phyloP scores from a whole-genome alignment of 2,797 vertebrate genomes.

The Erethizon dorsatum region DNA sequence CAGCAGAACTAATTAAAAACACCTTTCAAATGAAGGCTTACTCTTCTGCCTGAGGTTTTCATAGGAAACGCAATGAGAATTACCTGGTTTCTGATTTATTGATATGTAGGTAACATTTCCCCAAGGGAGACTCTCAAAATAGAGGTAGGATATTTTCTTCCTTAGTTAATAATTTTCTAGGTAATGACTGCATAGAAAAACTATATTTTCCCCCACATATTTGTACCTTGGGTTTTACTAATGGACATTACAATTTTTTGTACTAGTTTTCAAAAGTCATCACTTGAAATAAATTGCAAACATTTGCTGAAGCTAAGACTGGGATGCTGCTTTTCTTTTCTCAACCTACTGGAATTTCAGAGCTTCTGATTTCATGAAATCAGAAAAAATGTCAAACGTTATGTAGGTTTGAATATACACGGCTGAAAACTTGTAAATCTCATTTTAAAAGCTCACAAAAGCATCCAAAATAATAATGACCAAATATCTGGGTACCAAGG shows the following conservation, averaged over 20 bases:
- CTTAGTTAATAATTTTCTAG: conserved; percentile 69
- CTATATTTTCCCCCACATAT: background rate
- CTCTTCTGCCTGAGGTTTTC: conserved; percentile 36
- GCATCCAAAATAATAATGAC: conserved; percentile 12
- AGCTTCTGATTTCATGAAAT: conserved; percentile 70
- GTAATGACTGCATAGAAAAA: background rate
- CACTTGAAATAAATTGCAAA: conserved; percentile 70
- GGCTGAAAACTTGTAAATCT: conserved; percentile 57
- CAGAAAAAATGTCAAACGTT: conserved; percentile 54
- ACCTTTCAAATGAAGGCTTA: conserved; percentile 9
- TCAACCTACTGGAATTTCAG: background rate
- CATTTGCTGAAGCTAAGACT: conserved; percentile 68
- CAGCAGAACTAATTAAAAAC: conserved; percentile 66
- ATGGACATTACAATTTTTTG: conserved; percentile 47
- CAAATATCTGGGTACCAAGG: background rate
- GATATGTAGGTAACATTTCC: background rate
- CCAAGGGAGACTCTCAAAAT: conserved; percentile 7
- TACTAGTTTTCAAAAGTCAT: background rate
- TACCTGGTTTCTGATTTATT: conserved; percentile 31
- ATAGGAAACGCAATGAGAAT: conserved; percentile 36
- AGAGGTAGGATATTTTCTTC: background rate
- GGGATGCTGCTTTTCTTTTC: background rate
- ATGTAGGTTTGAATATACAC: conserved; percentile 10
- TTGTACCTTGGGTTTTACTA: conserved; percentile 56
- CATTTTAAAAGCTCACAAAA: conserved; percentile 9